These are phyloP conservation scores for Eupithecia insigniata DNA, from an alignment of 2,888 invertebrate genomes.

Conservation along the genomic window DNA sequence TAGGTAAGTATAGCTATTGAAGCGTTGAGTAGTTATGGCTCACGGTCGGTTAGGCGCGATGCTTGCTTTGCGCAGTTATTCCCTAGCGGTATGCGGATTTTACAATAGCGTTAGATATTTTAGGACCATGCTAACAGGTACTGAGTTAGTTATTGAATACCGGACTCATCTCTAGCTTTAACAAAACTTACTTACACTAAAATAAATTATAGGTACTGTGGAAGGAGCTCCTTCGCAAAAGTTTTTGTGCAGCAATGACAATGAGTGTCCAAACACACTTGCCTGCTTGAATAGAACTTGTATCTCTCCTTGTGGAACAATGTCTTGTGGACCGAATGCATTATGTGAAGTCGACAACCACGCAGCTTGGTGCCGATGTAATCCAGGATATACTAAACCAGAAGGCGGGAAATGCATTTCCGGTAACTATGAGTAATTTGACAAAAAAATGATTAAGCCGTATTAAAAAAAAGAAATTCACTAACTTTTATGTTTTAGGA, in stretches of 20 bases:
- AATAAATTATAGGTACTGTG: constrained; percentile 57
- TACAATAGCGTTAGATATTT: too few species aligned
- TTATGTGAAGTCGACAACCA: constrained; percentile 95
- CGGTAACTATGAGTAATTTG: constrained; percentile 73
- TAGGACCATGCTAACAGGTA: too few species aligned
- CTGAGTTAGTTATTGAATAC: too few species aligned
- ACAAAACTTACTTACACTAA: neutral
- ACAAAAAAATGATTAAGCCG: neutral
- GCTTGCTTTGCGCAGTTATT: too few species aligned
- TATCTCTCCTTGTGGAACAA: constrained; percentile 90
- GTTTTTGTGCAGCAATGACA: constrained; percentile 88
- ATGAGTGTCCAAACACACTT: constrained; percentile 91
- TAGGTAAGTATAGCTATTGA: too few species aligned
- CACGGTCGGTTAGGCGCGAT: too few species aligned
- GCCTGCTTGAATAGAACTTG: constrained; percentile 92
- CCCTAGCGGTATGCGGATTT: too few species aligned
- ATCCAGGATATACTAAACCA: constrained; percentile 91
- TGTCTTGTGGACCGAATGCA: constrained; percentile 92
- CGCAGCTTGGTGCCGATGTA: constrained; percentile 94
- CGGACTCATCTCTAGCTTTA: too few species aligned
- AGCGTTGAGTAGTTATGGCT: too few species aligned
- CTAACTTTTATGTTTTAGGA: constrained; percentile 76
- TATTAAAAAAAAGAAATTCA: neutral
- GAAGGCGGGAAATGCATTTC: constrained; percentile 93
- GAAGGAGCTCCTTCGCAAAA: constrained; percentile 82